phyloP scores from a whole-genome alignment of 2,113 vertebrate genomes.

The Prochilodus magdalenae region DNA sequence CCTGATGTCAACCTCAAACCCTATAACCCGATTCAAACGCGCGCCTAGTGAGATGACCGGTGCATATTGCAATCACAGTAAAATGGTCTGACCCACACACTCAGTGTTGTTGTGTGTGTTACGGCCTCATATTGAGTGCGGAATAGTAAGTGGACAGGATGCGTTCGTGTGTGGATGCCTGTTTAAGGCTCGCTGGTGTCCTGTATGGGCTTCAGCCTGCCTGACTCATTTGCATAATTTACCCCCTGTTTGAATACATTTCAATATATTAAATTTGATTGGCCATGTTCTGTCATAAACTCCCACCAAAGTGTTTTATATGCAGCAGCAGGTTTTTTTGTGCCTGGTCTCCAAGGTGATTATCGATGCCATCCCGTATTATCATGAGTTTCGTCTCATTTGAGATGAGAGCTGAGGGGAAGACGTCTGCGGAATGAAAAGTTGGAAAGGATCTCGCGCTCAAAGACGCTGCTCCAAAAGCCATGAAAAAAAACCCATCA shows the following conservation, averaged over 20 bases:
- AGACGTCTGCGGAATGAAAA: constrained; percentile 27
- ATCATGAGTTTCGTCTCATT: constrained; percentile 50
- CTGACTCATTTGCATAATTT: constrained; percentile 55
- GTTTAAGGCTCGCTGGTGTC: constrained; percentile 50
- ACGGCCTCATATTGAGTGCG: background rate
- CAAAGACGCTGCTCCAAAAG: background rate
- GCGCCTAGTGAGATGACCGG: constrained; percentile 11
- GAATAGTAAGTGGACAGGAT: background rate
- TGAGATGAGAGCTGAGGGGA: constrained; percentile 31
- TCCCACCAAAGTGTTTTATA: constrained; percentile 55
- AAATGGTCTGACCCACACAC: background rate
- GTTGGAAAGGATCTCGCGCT: background rate
- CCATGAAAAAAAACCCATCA: background rate
- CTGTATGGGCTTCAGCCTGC: constrained; percentile 48
- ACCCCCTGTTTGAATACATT: constrained; percentile 59
- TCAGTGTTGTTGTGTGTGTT: constrained; percentile 2
- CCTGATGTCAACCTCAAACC: background rate
- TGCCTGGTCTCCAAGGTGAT: constrained; percentile 53
- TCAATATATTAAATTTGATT: constrained; percentile 59
- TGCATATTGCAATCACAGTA: constrained; percentile 31
- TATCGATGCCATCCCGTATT: constrained; percentile 55
- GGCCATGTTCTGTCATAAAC: constrained; percentile 52
- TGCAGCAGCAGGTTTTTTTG: constrained; percentile 50
- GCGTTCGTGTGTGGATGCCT: constrained; percentile 5
- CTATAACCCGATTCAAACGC: constrained; percentile 6